Evolutionary conservation across 2,888 invertebrate genomes (phyloP), one percentile per base, ranked within the genome.

Genomic region (Entomobrya proxima): DNA sequence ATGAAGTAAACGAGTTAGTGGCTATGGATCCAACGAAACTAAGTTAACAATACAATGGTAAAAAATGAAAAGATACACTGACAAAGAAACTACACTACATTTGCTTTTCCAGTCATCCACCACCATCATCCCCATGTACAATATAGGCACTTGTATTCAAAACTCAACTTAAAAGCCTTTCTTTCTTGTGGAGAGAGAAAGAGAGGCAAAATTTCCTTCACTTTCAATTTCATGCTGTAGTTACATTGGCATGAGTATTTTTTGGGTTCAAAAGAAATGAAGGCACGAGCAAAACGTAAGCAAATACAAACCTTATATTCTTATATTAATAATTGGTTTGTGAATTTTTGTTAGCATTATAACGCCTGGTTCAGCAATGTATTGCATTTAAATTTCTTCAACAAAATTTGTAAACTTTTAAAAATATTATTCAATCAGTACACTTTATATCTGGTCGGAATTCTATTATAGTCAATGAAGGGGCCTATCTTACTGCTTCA

Each of bases 1-100:
- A n/a, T n/a, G n/a, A n/a, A 67, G n/a, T 9, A 30, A 75, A 75
- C 32, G 32, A 77, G 61, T n/a, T 30, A 35, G n/a, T n/a, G n/a
- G n/a, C n/a, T n/a, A n/a, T n/a, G 64, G 27, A 24, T 58, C 35
- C 64, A 35, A 32, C 35, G 18, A 64, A 64, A 18, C 37, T 37
- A 64, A 18, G 18, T 35, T 27, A 27, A 55, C 55, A 55, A 5
- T 5, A 18, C 55, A 80, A 44, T 69, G 69, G 55, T 80, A 55
- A 55, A 80, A 58, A 72, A 40, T 55, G 72, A 72, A n/a, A 55
- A 55, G 35, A 52, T 79, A 44, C 52, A 61, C 55, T 72, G n/a
- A 69, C 50, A 76, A 58, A n/a, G 35, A 67, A 21, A 72, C 40
- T 40, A 80, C 58, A 80, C 55, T 72, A 80, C 52, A 24, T 52